Evolutionary conservation across 2,113 vertebrate genomes (phyloP).

Genomic region (Corythoichthys haematopterus): DNA sequence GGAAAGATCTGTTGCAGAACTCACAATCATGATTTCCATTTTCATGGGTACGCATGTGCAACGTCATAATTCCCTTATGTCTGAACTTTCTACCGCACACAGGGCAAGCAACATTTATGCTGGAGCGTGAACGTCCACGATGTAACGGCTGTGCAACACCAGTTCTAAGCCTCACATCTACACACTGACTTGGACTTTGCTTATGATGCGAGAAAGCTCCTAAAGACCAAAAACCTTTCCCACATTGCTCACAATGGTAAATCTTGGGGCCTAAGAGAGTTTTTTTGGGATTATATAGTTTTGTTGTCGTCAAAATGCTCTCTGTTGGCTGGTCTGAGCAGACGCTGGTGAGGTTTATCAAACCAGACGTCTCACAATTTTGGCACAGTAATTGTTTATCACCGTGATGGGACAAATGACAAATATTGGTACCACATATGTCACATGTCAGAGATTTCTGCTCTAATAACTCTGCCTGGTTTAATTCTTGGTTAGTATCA

Average conservation of each 20-base stretch:
- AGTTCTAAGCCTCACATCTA: slow-evolving; percentile 48
- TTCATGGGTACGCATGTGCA: slow-evolving; percentile 68
- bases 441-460: slow-evolving; percentile 54
- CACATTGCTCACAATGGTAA: slow-evolving; percentile 72
- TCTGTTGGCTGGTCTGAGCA: slow-evolving; percentile 45
- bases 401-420: slow-evolving; percentile 61
- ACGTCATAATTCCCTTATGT: slow-evolving; percentile 61
- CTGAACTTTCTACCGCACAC: slow-evolving; percentile 68
- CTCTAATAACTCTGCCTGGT: slow-evolving; percentile 42
- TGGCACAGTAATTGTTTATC: slow-evolving; percentile 60
- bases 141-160: slow-evolving; percentile 21
- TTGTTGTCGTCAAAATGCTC: slow-evolving; percentile 28
- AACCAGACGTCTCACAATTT: slow-evolving; percentile 60
- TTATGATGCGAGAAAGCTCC: slow-evolving; percentile 74
- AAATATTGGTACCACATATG: slow-evolving; percentile 64
- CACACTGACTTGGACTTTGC: slow-evolving; percentile 60
- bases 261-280: slow-evolving; percentile 74
- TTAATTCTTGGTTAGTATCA: slow-evolving; percentile 29
- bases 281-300: slow-evolving; percentile 74
- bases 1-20: slow-evolving; percentile 69
- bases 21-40: slow-evolving; percentile 68
- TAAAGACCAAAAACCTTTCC: slow-evolving; percentile 75
- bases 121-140: slow-evolving; percentile 45
- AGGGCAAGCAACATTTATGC: slow-evolving; percentile 53
- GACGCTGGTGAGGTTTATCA: slow-evolving; percentile 60